These are phyloP conservation scores for Galbula dea DNA, from an alignment of 2,113 vertebrate species.

Conservation along the genomic window DNA sequence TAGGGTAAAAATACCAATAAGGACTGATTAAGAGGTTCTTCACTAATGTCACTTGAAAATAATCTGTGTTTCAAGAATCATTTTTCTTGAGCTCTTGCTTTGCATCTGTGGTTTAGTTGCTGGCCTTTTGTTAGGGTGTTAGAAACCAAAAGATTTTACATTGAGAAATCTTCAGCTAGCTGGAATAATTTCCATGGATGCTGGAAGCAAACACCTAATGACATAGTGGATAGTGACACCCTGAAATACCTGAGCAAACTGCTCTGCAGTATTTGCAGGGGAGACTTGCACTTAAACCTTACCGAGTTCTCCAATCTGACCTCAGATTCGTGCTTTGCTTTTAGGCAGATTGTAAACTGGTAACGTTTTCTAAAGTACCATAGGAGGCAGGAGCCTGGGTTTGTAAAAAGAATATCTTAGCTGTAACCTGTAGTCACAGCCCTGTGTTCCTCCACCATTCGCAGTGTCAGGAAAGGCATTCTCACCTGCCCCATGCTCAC, in stretches of 20 bases:
- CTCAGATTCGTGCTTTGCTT: neutral
- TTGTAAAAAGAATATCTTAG: neutral
- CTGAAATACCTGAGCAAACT: neutral
- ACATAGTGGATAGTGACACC: too few species aligned
- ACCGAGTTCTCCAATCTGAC: neutral
- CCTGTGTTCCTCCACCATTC: neutral
- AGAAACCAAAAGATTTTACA: neutral
- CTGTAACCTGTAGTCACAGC: neutral
- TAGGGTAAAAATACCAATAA: neutral
- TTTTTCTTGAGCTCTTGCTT: neutral
- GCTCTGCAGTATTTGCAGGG: neutral
- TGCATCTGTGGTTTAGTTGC: neutral
- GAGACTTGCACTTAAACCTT: neutral
- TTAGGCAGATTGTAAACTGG: conserved; percentile 34
- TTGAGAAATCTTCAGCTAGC: neutral
- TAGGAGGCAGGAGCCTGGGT: neutral
- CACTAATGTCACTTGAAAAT: neutral
- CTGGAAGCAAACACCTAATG: neutral
- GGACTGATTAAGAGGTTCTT: neutral
- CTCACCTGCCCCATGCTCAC: neutral
- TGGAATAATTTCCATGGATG: neutral
- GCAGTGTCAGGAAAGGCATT: neutral
- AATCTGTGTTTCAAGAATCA: neutral
- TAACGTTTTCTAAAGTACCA: neutral
- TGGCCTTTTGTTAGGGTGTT: neutral